Evolutionary conservation across 2,113 vertebrate genomes (phyloP).

Genomic region (Protomyctophum bolini): DNA sequence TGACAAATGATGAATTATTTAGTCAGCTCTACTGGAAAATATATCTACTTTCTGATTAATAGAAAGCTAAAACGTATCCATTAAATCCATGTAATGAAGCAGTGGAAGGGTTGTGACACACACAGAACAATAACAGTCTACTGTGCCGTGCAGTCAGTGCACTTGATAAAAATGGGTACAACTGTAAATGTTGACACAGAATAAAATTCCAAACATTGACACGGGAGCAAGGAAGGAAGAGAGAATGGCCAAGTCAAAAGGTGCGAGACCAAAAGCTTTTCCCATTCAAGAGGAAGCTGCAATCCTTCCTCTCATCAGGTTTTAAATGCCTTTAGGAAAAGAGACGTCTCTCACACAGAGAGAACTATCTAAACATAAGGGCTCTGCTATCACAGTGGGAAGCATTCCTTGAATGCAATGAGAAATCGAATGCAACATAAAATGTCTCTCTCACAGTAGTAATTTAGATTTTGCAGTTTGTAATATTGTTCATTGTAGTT

Average conservation of each 20-base stretch:
- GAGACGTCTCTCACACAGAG: constrained; percentile 1
- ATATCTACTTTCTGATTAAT: too few species aligned
- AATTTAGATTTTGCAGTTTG: too few species aligned
- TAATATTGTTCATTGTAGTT: too few species aligned
- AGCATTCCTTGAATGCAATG: neutral
- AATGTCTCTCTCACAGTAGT: too few species aligned
- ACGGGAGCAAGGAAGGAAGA: constrained; percentile 67
- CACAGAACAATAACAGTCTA: neutral
- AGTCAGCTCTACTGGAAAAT: neutral
- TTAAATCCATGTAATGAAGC: too few species aligned
- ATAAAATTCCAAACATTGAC: neutral
- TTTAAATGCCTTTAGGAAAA: constrained; percentile 24
- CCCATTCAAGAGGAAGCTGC: constrained; percentile 26
- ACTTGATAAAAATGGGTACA: neutral
- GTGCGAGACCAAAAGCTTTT: constrained; percentile 54
- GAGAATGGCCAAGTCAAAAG: constrained; percentile 64
- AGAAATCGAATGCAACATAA: neutral
- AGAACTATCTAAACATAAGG: constrained; percentile 1
- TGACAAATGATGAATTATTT: neutral
- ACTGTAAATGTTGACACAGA: neutral
- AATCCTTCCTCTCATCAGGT: constrained; percentile 24
- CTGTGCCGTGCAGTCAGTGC: too few species aligned
- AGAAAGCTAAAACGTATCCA: too few species aligned
- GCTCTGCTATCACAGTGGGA: neutral
- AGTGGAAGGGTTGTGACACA: too few species aligned